A percentile compares a stretch with the other conserved stretches of the same genome.
phyloP scores from a whole-genome alignment of 2,888 invertebrate genomes.

The Trichogramma dendrolimi region DNA sequence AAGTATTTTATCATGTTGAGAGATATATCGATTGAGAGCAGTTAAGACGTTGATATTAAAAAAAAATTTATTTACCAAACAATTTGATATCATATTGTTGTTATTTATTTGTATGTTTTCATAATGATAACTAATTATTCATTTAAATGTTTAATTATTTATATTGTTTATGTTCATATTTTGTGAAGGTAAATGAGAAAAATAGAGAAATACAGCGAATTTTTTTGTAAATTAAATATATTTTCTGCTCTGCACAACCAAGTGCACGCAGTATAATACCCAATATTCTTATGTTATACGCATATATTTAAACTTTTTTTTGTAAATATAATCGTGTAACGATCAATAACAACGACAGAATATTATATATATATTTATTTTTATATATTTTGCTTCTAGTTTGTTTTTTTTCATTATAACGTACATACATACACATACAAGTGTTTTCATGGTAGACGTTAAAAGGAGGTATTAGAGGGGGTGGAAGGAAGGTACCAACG shows the following conservation, averaged over 20 bases:
- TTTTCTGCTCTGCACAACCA: slow-evolving; percentile 24
- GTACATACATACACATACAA: slow-evolving; percentile 27
- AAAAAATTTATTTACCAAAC: slow-evolving; percentile 23
- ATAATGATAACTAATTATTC: neutral
- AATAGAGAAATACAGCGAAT: slow-evolving; percentile 1
- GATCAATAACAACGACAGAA: slow-evolving; percentile 45
- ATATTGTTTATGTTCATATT: too few relatives aligned
- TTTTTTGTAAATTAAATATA: slow-evolving; percentile 30
- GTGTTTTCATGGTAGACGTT: slow-evolving; percentile 20
- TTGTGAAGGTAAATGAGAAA: neutral
- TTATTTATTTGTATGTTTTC: slow-evolving; percentile 3
- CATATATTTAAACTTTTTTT: slow-evolving; percentile 26
- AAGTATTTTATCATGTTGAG: slow-evolving; percentile 21
- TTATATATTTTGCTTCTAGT: slow-evolving; percentile 31
- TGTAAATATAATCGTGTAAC: slow-evolving; percentile 44
- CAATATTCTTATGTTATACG: slow-evolving; percentile 22
- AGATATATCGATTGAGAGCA: slow-evolving; percentile 8
- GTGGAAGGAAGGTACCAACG: too few relatives aligned
- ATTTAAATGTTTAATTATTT: too few relatives aligned
- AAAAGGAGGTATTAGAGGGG: too few relatives aligned
- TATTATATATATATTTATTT: slow-evolving; percentile 31
- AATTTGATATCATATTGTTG: neutral
- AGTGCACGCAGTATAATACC: slow-evolving; percentile 14
- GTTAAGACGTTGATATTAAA: slow-evolving; percentile 16
- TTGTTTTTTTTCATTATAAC: slow-evolving; percentile 13